Base-by-base conservation (phyloP, 1,140 invertebrate genomes). In the Trichonephila clavipes region DNA sequence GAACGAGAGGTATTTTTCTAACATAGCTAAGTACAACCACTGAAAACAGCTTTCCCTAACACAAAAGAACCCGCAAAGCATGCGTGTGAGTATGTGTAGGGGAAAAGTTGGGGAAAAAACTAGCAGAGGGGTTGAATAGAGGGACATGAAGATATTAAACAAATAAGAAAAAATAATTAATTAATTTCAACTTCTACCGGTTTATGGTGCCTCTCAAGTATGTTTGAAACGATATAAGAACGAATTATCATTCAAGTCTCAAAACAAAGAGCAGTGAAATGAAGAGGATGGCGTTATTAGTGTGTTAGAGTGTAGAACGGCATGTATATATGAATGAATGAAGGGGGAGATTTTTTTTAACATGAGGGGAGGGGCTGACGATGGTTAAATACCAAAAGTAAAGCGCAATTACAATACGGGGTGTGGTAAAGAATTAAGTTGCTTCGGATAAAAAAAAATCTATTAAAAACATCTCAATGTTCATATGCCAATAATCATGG, bases 141-240 rank as follows among this genome's bases (percentile, higher is more conserved):
- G 61, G 81, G 51, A 91, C 81, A 85, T 40, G 83, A 81, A 28
- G 24, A 90, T 82, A 90, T 90, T 90, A 90, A 90, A 81, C 89
- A 82, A 90, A 90, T 90, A 90, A 62, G 34, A 87, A 92, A 92
- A 92, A 92, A 92, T 87, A 90, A 92, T 92, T 92, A 92, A 92
- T 92, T 92, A 92, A 92, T 92, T 92, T 92, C 91, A 92, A 92
- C 91, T 87, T 87, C 61, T 90, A 82, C 89, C 62, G 83, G 51
- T 90, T 90, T 81, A 59, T 61, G 88, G n/a, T 87, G 83, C 59
- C 34, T 92, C 81, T 92, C 44, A 92, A 83, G 77, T 91, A 91
- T 91, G 90, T 83, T 91, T 58, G 81, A 91, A 91, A 91, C 90
- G 90, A 64, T 85, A 91, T 85, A 87, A 92, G 82, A 87, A 87